phyloP scores from a whole-genome alignment of 1,140 invertebrate species.

The Drosophila repleta region DNA sequence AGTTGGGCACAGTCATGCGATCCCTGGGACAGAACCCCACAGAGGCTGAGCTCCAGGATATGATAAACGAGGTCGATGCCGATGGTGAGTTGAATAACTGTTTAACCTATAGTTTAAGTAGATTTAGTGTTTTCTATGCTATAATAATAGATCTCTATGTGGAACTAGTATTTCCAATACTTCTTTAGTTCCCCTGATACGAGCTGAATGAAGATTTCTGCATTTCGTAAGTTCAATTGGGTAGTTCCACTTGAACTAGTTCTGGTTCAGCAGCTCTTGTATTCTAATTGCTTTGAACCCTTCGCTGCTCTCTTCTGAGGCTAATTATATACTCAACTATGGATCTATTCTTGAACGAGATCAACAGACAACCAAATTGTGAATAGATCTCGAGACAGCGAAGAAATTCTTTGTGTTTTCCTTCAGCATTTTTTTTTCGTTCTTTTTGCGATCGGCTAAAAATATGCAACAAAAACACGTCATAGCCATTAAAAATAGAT shows the following conservation, averaged over 20 bases:
- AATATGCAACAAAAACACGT: slow-evolving; percentile 81
- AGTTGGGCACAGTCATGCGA: slow-evolving; percentile 99
- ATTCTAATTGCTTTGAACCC: slow-evolving; percentile 24
- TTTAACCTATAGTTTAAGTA: too few relatives aligned
- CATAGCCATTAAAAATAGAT: slow-evolving; percentile 77
- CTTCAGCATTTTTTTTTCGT: slow-evolving; percentile 2
- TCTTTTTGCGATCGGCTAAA: slow-evolving; percentile 51
- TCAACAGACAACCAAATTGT: slow-evolving; percentile 6
- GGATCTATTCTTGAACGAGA: slow-evolving; percentile 29
- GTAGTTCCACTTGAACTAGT: not conserved
- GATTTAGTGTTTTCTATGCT: too few relatives aligned
- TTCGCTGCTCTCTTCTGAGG: not conserved
- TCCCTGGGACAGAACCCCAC: slow-evolving; percentile 99
- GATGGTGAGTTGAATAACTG: slow-evolving; percentile 91
- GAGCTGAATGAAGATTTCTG: too few relatives aligned
- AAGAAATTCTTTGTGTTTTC: slow-evolving; percentile 32
- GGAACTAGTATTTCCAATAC: too few relatives aligned
- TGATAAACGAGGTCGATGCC: slow-evolving; percentile 99
- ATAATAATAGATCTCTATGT: too few relatives aligned
- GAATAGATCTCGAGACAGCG: slow-evolving; percentile 11
- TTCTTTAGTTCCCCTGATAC: too few relatives aligned
- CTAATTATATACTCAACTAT: slow-evolving; percentile 25
- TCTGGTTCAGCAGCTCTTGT: not conserved
- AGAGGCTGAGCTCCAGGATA: slow-evolving; percentile 99
- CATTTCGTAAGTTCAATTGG: not conserved